Base-by-base conservation (phyloP, 2,113 vertebrate genomes). In the Struthio camelus region DNA sequence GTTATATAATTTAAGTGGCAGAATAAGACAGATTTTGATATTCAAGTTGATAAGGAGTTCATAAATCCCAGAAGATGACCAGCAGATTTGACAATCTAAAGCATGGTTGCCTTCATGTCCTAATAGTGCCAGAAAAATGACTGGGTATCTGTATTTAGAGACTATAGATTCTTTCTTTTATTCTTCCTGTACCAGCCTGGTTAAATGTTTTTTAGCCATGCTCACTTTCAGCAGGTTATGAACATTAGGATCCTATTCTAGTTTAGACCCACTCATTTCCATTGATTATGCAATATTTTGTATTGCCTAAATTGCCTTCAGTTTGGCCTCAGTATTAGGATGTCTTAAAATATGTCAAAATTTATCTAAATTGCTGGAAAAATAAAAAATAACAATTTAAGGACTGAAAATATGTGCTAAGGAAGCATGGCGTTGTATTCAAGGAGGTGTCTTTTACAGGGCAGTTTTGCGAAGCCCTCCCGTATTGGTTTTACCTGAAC, bases 201-300 rank as follows among this genome's bases (percentile, higher is more conserved):
- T 95, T 96, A 46, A 48, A 73, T 85, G 73, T 72, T 85, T 85
- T 94, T 89, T 69, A 85, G 77, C 91, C 78, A 93, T 71, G 61
- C 59, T 93, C 80, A 81, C 85, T 7, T 80, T 48, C 61, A 58
- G 12, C 27, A 56, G 14, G 27, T 54, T 54, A 89, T 62, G 83
- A 94, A 56, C 62, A 72, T 93, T 94, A 77, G 87, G 93, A 95
- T 87, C 70, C 79, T 75, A 93, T 96, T 94, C 96, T 95, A 96
- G 96, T 93, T 89, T 81, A 94, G 95, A 83, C 56, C 71, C 93
- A 93, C 85, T 95, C 82, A 93, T 96, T 95, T 97, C 94, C 90
- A 94, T 77, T 80, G 11, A 89, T 93, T 95, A 89, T 87, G 80
- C 67, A 80, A 91, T 90, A 87, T 95, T 94, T 97, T 89, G 66